Percentiles rank a stretch among this genome's conserved stretches.
Conservation (phyloP, 1,140 invertebrate genomes). For the Pogonognathellus flavescens region DNA sequence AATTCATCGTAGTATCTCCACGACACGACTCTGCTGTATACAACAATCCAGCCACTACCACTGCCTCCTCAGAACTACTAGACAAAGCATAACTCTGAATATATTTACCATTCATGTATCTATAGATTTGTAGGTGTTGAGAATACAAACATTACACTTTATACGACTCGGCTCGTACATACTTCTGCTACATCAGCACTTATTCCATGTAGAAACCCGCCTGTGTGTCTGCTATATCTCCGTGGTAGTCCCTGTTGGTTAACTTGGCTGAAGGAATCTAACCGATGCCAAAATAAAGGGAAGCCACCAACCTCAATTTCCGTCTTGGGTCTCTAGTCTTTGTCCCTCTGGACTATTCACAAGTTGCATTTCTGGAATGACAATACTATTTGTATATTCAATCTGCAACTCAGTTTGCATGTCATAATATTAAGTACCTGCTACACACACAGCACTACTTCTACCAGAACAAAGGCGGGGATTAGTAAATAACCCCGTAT, state of each 20-base stretch:
- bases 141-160: constrained; percentile 21
- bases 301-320: constrained; percentile 47
- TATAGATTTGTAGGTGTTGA: constrained; percentile 25
- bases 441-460: too few species aligned
- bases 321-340: not conserved
- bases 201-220: not conserved
- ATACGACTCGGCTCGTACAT: not conserved
- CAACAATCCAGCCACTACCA: too few species aligned
- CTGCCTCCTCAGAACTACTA: too few species aligned
- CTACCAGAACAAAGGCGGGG: too few species aligned
- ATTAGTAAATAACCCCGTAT: too few species aligned
- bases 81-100: constrained; percentile 5
- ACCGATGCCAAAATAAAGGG: constrained; percentile 9
- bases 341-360: constrained; percentile 6
- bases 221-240: not conserved
- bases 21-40: too few species aligned
- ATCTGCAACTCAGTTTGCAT: too few species aligned
- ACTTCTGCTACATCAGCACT: not conserved
- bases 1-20: not conserved
- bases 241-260: not conserved
- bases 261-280: constrained; percentile 27
- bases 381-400: not conserved
- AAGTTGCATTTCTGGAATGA: constrained; percentile 10
- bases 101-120: not conserved
- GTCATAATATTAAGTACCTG: too few species aligned